Base-by-base conservation (phyloP, 2,113 vertebrate genomes). In the Onychostoma macrolepis region DNA sequence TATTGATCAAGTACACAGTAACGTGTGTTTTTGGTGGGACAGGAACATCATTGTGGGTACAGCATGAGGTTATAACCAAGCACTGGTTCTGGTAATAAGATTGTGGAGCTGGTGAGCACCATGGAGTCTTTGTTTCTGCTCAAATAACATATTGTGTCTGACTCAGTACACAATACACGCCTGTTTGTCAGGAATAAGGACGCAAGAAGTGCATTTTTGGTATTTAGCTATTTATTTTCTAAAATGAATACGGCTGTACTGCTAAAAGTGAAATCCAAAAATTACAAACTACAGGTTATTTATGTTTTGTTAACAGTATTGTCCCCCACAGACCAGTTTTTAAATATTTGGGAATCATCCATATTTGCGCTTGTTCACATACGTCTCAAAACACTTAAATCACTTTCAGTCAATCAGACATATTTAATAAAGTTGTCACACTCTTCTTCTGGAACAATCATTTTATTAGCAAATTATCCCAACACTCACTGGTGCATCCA, bases 71-170 rank as follows among this genome's bases (percentile, higher is more conserved):
- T 56, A 24, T 79, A 56, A 53, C 33, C 48, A 79, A 36, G 30
- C 50, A 5, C 77, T 79, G 30, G 33, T 79, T 36, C 48, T 58
- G 50, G 30, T 58, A 33, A 41, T n/a, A 74, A 41, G 36, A 72
- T 56, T 56, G 48, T 77, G 75, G 75, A 33, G 5, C 77, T 30
- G 17, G 19, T 53, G 50, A 79, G 50, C 77, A 58, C 77, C 50
- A 79, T 79, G 50, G 50, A 79, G 50, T 79, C 77, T 36, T 79
- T 79, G 77, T 79, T 79, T 79, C 28, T 15, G 50, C 77, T 79
- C 48, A 58, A 56, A 79, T 79, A 79, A 79, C 77, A 79, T 79
- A 79, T 79, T 79, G 77, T 58, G 19, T n/a, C 50, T 58, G 11
- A 38, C 77, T 79, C 50, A 58, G 38, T 24, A 58, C 11, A 79